Evolutionary conservation across 2,113 vertebrate species (phyloP).

Genomic region (Thymallus thymallus): DNA sequence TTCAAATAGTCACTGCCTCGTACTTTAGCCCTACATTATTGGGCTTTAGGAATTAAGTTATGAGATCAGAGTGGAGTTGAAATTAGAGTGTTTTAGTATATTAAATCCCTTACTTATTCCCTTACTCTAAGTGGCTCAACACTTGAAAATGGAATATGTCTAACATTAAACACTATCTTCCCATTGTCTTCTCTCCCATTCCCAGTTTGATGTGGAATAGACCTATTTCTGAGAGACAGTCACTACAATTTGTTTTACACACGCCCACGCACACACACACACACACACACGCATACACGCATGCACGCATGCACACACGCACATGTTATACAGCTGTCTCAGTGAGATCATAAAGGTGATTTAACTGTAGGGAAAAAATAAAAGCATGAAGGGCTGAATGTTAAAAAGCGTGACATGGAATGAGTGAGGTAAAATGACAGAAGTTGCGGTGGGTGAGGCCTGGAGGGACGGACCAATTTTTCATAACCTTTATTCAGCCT

Average conservation of each 20-base stretch:
- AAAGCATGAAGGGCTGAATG: not conserved
- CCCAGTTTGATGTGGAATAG: not conserved
- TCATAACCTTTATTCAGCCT: not conserved
- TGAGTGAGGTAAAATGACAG: not conserved
- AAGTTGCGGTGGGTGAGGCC: not conserved
- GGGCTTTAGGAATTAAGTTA: not conserved
- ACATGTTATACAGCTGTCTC: conserved; percentile 6
- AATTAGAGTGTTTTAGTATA: not conserved
- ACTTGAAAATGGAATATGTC: not conserved
- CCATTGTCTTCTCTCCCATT: not conserved
- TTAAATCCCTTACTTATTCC: not conserved
- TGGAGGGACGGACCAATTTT: not conserved
- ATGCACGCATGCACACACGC: not conserved
- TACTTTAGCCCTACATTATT: not conserved
- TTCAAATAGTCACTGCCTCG: no score
- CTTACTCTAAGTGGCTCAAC: not conserved
- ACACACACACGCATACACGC: conserved; percentile 10
- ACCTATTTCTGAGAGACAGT: conserved; percentile 1
- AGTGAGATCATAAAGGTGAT: no score
- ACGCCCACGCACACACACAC: not conserved
- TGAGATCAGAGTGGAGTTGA: not conserved
- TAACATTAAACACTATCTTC: no score
- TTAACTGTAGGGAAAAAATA: not conserved
- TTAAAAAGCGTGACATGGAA: not conserved
- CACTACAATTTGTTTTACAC: not conserved